These are phyloP conservation scores for Chloromyia formosa DNA, from an alignment of 2,888 invertebrate genomes.

Conservation along the genomic window DNA sequence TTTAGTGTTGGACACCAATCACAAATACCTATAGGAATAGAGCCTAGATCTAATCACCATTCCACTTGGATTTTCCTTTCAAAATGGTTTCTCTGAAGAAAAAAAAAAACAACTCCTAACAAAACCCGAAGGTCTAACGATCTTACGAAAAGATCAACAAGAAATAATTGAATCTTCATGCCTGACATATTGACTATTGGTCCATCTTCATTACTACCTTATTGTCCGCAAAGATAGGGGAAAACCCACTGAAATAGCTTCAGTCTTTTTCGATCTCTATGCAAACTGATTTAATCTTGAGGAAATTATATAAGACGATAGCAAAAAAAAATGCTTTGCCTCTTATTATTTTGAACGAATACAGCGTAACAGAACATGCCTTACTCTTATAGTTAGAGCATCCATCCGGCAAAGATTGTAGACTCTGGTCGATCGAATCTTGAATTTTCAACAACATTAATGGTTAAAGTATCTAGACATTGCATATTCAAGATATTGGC, in stretches of 20 bases:
- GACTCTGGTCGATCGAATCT: too few relatives aligned
- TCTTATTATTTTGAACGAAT: slow-evolving; percentile 32
- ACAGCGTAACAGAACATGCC: slow-evolving; percentile 39
- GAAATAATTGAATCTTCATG: slow-evolving; percentile 22
- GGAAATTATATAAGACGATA: slow-evolving; percentile 45
- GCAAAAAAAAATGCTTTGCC: neutral
- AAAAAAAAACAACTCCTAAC: too few relatives aligned
- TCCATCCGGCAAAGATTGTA: too few relatives aligned
- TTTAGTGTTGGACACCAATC: too few relatives aligned
- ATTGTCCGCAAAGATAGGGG: neutral
- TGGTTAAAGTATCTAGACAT: too few relatives aligned
- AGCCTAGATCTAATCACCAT: too few relatives aligned
- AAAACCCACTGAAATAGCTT: neutral
- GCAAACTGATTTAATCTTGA: slow-evolving; percentile 10
- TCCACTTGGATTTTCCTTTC: neutral
- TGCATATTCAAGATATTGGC: neutral
- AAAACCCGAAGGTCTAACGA: too few relatives aligned
- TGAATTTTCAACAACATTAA: too few relatives aligned
- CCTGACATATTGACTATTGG: slow-evolving; percentile 1
- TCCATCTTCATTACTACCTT: neutral
- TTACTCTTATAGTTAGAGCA: neutral
- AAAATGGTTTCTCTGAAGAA: neutral
- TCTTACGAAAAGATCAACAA: neutral
- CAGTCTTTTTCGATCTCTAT: neutral
- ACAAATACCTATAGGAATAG: too few relatives aligned